Evolutionary conservation across 1,140 invertebrate genomes (phyloP), one percentile per base, ranked within the genome.

Genomic region (Polypedilum vanderplanki): DNA sequence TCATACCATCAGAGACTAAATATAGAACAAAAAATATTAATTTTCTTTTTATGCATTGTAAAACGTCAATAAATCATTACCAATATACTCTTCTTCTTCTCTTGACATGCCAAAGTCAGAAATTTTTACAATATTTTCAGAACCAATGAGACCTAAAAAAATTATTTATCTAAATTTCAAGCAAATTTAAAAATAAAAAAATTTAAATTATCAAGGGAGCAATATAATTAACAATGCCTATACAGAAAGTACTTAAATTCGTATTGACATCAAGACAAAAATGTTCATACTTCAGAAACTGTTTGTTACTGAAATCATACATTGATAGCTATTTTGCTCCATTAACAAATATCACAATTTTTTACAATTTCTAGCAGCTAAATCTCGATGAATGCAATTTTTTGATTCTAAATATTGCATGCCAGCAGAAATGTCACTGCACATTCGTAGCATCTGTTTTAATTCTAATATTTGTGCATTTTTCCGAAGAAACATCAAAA

Each of bases 71-170:
- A 15, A 3, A 20, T 41, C 18, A 22, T 40, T 76, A 82, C 81
- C 81, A 76, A 94, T 96, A 79, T 98, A 98, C 82, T 98, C 96
- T 82, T 98, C 93, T 82, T 98, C 96, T 84, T 99, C 96, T 46
- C 96, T 86, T 0, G 96, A 98, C 96, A 99, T 98, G 77, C 97
- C 96, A 86, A 98, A 98, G 83, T 98, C 96, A 0, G 95, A 97
- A 80, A 98, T 98, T 87, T 98, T 98, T 0, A 98, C 95, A 77
- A 90, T 90, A 78, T 93, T 92, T 75, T 93, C 90, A 77, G 91
- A 86, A 76, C 90, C 90, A 86, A 78, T 77, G 79, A 84, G 77
- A 33, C n/a, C n/a, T n/a, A n/a, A n/a, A n/a, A n/a, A n/a, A n/a
- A n/a, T n/a, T n/a, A n/a, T n/a, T n/a, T n/a, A n/a, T n/a, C n/a